phyloP scores from a whole-genome alignment of 2,113 vertebrate genomes.

The Xiphophorus maculatus region DNA sequence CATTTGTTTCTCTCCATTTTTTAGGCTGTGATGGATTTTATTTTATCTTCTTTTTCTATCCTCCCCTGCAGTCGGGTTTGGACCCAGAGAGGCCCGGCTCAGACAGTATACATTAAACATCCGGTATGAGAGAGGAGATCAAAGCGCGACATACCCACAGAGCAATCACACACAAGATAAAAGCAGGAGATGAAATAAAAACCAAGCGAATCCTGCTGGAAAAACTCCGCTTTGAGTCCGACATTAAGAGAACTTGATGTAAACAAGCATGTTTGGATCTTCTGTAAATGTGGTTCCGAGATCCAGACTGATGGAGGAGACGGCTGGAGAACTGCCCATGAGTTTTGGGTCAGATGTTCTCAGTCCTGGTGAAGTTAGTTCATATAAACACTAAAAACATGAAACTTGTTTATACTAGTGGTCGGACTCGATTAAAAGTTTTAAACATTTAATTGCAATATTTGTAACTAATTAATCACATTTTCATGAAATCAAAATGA shows the following conservation, averaged over 20 bases:
- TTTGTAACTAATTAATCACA: no score
- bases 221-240: background rate
- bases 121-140: slow-evolving; percentile 29
- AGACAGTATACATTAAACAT: slow-evolving; percentile 44
- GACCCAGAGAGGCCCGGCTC: slow-evolving; percentile 14
- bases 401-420: no score
- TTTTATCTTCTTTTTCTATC: slow-evolving; percentile 17
- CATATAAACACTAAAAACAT: no score
- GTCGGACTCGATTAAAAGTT: no score
- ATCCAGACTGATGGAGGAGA: no score
- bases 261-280: background rate
- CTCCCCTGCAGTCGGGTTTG: background rate
- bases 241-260: background rate
- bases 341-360: no score
- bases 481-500: no score
- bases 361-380: no score
- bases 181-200: slow-evolving; percentile 31
- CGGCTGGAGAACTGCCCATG: no score
- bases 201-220: background rate
- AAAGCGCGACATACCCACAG: slow-evolving; percentile 24
- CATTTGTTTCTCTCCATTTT: slow-evolving; percentile 19
- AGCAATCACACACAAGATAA: slow-evolving; percentile 20
- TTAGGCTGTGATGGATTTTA: background rate
- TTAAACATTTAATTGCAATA: no score
- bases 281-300: background rate